Percentiles rank a stretch among this genome's conserved stretches.
These are phyloP conservation scores for Tetragonula clypearis DNA, from an alignment of 1,140 invertebrate species.

Conservation along the genomic window DNA sequence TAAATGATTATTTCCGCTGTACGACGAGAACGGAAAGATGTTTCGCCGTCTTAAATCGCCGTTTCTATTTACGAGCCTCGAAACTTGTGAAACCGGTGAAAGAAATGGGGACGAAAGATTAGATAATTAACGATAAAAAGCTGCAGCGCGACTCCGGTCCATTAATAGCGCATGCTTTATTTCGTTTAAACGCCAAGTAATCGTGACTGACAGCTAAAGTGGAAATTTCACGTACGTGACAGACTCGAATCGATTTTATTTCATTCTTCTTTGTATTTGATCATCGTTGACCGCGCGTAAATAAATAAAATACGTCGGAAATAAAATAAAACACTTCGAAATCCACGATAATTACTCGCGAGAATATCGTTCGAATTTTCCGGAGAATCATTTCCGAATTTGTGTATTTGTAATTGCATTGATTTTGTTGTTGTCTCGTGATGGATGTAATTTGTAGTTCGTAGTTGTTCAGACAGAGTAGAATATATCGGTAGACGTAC, in stretches of 20 bases:
- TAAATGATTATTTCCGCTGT: neutral
- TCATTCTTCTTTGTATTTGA: constrained; percentile 2
- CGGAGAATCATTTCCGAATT: neutral
- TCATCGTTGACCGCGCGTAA: too few species aligned
- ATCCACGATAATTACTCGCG: neutral
- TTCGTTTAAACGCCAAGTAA: constrained; percentile 18
- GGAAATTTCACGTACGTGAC: constrained; percentile 4
- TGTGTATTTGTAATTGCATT: too few species aligned
- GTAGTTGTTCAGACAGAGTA: too few species aligned
- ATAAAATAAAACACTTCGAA: neutral
- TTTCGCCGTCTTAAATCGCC: neutral
- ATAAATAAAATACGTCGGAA: neutral
- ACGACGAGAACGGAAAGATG: neutral
- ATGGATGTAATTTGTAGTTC: too few species aligned
- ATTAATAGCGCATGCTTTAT: neutral
- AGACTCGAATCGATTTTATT: constrained; percentile 33
- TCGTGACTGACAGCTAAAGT: neutral
- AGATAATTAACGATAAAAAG: constrained; percentile 21
- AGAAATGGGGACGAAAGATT: neutral
- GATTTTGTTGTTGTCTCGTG: too few species aligned
- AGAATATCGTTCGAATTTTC: neutral
- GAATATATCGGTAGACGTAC: too few species aligned
- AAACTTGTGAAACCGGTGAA: neutral
- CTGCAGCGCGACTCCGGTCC: too few species aligned
- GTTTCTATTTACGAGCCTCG: neutral